Base-by-base conservation (phyloP, 2,888 invertebrate genomes). In the Sceliomorpha sp. region DNA sequence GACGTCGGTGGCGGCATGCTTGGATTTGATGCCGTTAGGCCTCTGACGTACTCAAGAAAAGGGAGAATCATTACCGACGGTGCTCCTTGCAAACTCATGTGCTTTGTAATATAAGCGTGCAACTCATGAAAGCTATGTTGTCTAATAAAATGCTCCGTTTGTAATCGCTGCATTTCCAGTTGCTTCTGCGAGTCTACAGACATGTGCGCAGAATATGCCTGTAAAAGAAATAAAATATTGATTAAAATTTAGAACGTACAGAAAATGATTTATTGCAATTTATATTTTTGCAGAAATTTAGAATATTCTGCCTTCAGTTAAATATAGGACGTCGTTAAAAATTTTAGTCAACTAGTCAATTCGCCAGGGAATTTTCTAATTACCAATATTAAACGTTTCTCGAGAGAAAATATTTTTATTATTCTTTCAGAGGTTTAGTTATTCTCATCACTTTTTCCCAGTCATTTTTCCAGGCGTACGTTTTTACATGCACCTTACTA, bases 151-250 rank as follows among this genome's bases (percentile, higher is more conserved):
- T 92, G 92, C 74, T 92, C 92, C 76, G 92, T 92, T 76, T 92
- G 93, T 78, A 92, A 89, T 84, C 93, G 90, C 83, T 93, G 93
- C 76, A 93, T 89, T 84, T 95, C 95, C 83, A 94, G 89, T 84
- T 93, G 90, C 81, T 91, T 92, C 83, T 93, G 93, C 56, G 90
- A 89, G 80, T 91, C 91, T 70, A 89, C 89, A 68, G 87, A 85
- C 77, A 90, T 86, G 73, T 89, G 90, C 70, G 81, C 79, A 34
- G 87, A 81, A 76, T 85, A 88, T 64, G 86, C 74, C 88, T 88
- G 83, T 15, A 84, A 86, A 40, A 55, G 10, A 47, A 10, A 47
- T 47, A 31, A 29, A 29, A 13, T 0, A 8, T 13, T 15, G 53
- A 59, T 55, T 59, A 53, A 42, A 36, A 24, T 12, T 9, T n/a